Evolutionary conservation across 2,113 vertebrate genomes (phyloP).

Genomic region (Poeciliopsis turrubarensis): DNA sequence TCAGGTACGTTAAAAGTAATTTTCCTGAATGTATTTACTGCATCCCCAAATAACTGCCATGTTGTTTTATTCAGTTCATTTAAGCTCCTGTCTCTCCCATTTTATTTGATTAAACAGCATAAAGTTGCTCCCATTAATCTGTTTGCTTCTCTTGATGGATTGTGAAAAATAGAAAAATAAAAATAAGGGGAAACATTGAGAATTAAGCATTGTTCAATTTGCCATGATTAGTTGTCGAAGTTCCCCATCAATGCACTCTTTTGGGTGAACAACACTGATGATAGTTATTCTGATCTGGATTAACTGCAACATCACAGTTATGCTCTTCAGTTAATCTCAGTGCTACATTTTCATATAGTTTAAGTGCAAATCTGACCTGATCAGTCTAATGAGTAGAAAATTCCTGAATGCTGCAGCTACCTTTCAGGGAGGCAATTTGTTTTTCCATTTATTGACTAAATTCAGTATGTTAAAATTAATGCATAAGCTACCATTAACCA

Average conservation of each 20-base stretch:
- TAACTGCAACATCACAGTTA: neutral
- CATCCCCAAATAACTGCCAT: neutral
- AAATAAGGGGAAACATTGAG: no score
- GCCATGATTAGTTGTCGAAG: neutral
- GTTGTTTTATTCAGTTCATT: neutral
- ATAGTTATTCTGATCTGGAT: neutral
- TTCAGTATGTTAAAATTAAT: no score
- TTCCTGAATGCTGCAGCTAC: neutral
- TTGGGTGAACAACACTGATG: neutral
- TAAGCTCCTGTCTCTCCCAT: neutral
- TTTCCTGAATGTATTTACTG: no score
- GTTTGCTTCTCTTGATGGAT: no score
- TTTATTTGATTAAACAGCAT: neutral
- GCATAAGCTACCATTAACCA: no score
- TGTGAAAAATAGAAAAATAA: no score
- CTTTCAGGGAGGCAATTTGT: neutral
- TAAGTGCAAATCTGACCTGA: neutral
- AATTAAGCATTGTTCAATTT: neutral
- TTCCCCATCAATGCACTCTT: neutral
- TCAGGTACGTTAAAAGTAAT: no score
- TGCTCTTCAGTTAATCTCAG: neutral
- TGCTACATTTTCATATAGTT: neutral
- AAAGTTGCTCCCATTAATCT: neutral
- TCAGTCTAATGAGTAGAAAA: neutral
- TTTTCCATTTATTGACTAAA: neutral